Conservation (phyloP, 2,797 vertebrate genomes). For the Orestias chungarensis region DNA sequence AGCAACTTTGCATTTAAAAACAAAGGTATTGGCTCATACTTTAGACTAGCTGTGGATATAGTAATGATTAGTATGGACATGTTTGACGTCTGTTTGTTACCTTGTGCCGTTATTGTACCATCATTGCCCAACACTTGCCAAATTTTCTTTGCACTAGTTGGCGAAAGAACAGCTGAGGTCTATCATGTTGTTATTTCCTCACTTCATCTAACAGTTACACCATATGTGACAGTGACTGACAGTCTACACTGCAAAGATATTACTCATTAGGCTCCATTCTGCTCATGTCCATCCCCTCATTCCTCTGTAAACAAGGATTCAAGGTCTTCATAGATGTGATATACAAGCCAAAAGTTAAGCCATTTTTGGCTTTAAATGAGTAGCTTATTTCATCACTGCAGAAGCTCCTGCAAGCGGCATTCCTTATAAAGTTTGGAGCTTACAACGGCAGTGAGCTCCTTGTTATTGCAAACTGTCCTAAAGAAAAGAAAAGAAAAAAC, state of each 20-base stretch:
- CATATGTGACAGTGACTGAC: slow-evolving; percentile 48
- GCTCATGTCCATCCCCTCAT: slow-evolving; percentile 47
- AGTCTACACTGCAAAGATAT: slow-evolving; percentile 47
- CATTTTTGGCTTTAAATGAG: slow-evolving; percentile 34
- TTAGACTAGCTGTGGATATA: slow-evolving; percentile 19
- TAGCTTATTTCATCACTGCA: slow-evolving; percentile 31
- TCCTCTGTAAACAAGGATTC: slow-evolving; percentile 43
- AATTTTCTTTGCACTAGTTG: slow-evolving; percentile 18
- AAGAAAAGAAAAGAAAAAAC: slow-evolving; percentile 20
- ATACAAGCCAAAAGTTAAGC: slow-evolving; percentile 48
- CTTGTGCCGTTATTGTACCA: neutral
- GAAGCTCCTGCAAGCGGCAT: too few relatives aligned
- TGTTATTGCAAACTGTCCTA: slow-evolving; percentile 40
- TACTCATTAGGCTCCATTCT: slow-evolving; percentile 53
- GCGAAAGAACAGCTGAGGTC: slow-evolving; percentile 30
- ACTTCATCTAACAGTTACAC: slow-evolving; percentile 30
- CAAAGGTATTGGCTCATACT: slow-evolving; percentile 6
- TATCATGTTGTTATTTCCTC: slow-evolving; percentile 18
- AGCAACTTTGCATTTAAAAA: slow-evolving; percentile 51
- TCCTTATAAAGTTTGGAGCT: slow-evolving; percentile 53
- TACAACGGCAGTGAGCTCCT: slow-evolving; percentile 44
- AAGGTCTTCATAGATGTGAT: slow-evolving; percentile 47
- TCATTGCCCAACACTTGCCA: neutral
- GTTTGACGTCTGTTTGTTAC: slow-evolving; percentile 36
- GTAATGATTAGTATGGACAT: slow-evolving; percentile 47